Conservation (phyloP, 2,888 invertebrate genomes). For the Amiota communis region DNA sequence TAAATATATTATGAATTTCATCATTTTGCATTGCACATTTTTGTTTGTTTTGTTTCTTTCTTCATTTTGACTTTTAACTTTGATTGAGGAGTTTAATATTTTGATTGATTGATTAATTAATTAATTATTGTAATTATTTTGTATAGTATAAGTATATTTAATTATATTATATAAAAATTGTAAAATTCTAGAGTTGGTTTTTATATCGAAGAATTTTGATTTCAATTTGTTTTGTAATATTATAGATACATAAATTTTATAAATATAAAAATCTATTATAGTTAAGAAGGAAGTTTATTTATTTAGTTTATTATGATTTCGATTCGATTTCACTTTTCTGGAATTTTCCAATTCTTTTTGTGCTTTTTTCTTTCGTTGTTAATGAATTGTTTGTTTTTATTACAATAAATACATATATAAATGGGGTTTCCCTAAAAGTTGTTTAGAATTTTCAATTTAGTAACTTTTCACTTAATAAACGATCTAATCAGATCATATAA, state of each 20-base stretch:
- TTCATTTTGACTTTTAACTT: slow-evolving; percentile 23
- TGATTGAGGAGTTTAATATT: neutral
- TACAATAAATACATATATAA: too few relatives aligned
- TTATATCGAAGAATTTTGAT: slow-evolving; percentile 8
- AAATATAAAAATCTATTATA: too few relatives aligned
- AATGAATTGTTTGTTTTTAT: slow-evolving; percentile 16
- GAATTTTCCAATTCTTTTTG: slow-evolving; percentile 14
- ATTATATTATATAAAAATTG: too few relatives aligned
- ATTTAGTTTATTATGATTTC: neutral
- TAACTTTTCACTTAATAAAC: slow-evolving; percentile 20
- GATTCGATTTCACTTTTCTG: neutral
- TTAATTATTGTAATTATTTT: slow-evolving; percentile 3
- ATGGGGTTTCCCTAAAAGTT: slow-evolving; percentile 9
- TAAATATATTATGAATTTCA: neutral
- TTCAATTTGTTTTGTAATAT: too few relatives aligned
- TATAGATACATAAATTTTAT: neutral
- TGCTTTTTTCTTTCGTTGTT: slow-evolving; percentile 15
- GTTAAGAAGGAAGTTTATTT: too few relatives aligned
- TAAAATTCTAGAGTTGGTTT: slow-evolving; percentile 33
- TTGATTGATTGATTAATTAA: slow-evolving; percentile 11
- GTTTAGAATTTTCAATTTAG: slow-evolving; percentile 11
- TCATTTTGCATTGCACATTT: slow-evolving; percentile 37
- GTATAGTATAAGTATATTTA: slow-evolving; percentile 29
- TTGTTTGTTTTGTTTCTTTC: slow-evolving; percentile 18
- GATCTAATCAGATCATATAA: neutral